phyloP scores from a whole-genome alignment of 2,113 vertebrate species.

The Corythoichthys haematopterus region DNA sequence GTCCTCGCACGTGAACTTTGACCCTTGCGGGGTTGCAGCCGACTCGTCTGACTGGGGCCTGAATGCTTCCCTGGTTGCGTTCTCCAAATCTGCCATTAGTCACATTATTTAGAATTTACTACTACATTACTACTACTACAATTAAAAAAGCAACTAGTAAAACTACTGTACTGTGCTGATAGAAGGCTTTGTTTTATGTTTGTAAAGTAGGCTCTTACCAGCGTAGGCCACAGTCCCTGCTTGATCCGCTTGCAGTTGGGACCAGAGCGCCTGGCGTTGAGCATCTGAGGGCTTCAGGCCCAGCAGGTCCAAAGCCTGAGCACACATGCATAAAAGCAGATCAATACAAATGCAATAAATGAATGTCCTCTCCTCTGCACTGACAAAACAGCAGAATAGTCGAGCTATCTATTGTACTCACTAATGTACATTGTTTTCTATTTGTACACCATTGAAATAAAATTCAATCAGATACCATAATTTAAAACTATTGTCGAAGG shows the following conservation, averaged over 20 bases:
- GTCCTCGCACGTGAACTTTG: conserved; percentile 49
- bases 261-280: conserved; percentile 77
- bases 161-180: no score
- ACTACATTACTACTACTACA: no score
- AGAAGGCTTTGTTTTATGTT: background rate
- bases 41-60: conserved; percentile 64
- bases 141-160: no score
- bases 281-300: conserved; percentile 79
- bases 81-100: conserved; percentile 74
- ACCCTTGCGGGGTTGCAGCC: conserved; percentile 31
- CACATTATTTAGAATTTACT: background rate
- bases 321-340: conserved; percentile 1
- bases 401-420: no score
- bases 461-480: no score
- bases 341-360: background rate
- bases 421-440: no score
- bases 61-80: conserved; percentile 75
- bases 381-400: no score
- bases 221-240: conserved; percentile 78
- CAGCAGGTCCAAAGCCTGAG: conserved; percentile 81
- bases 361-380: background rate
- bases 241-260: conserved; percentile 75
- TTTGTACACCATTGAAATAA: no score
- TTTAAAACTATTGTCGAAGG: no score
- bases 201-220: conserved; percentile 66